Base-by-base conservation (phyloP, 92 coral and sea anemone genomes). In the Zoanthus solanderi region DNA sequence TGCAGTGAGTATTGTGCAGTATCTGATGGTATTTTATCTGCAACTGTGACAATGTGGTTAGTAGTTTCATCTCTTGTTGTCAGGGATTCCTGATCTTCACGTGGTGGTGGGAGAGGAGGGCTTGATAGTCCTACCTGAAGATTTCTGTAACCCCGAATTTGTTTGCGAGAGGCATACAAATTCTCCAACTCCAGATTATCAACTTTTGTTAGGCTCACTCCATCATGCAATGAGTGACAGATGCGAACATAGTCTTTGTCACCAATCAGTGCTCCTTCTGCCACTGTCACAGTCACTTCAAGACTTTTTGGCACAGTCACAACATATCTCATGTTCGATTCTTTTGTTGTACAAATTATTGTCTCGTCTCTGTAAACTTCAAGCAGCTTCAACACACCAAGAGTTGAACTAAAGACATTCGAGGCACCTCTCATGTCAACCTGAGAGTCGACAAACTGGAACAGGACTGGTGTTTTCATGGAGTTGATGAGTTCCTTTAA, bases 191-290 rank as follows among this genome's bases (percentile, higher is more conserved):
- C 98, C 92, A 95, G 87, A 90, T 91, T 91, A 29, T 95, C 98
- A 23, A 95, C 88, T 81, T 91, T 93, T 7, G 78, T 50, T 71
- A 97, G 92, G 73, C 93, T 93, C 10, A 97, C 94, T 15, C 97
- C 95, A 77, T 92, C 97, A 75, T 97, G 98, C 65, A 97, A 90
- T 17, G 88, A 71, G 50, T 91, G 93, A 75, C 99, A 97, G 57
- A 95, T 86, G 28, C 94, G 93, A 79, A 93, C 94, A 77, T 97
- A 97, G 46, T 93, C 94, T 73, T 94, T 93, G 72, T 97, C 98
- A 68, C 95, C 99, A 14, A 88, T 63, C 58, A 97, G 87, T 15
- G 96, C 96, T 2, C 99, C 98, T 32, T 91, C 87, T 1, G 99
- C 99, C 2, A 90, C 98, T 23, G 92, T 87, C 28, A 97, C 89